Conservation (phyloP, 2,113 vertebrate species). For the Brachyhypopomus occidentalis region DNA sequence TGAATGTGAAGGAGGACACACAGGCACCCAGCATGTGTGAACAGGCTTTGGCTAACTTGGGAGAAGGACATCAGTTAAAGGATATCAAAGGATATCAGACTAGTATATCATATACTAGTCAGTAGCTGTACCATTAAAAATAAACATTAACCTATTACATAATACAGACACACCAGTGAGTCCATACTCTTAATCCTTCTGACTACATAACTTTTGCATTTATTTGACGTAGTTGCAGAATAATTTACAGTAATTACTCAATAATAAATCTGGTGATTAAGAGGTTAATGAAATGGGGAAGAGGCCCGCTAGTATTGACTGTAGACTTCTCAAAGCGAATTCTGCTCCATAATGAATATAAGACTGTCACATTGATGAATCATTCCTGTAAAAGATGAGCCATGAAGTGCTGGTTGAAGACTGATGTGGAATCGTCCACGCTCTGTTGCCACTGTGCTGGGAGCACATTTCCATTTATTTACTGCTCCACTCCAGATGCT, state of each 20-base stretch:
- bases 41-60: too few species aligned
- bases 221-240: background rate
- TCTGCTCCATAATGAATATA: conserved; percentile 28
- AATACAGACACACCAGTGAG: too few species aligned
- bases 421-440: conserved; percentile 13
- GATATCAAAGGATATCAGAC: too few species aligned
- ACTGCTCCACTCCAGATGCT: conserved; percentile 35
- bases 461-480: conserved; percentile 37
- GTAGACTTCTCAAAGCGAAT: background rate
- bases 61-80: too few species aligned
- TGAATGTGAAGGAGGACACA: too few species aligned
- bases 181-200: too few species aligned
- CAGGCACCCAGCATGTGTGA: too few species aligned
- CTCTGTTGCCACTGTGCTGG: conserved; percentile 18
- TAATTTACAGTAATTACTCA: background rate
- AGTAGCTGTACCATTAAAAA: too few species aligned
- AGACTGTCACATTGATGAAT: conserved; percentile 31
- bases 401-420: background rate
- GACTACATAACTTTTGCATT: too few species aligned
- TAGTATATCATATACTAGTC: too few species aligned
- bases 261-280: too few species aligned
- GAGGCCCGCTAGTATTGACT: background rate
- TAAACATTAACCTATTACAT: too few species aligned
- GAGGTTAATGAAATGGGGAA: conserved; percentile 7
- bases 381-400: conserved; percentile 28